Conservation (phyloP, 1,140 invertebrate genomes). For the Popillia japonica region DNA sequence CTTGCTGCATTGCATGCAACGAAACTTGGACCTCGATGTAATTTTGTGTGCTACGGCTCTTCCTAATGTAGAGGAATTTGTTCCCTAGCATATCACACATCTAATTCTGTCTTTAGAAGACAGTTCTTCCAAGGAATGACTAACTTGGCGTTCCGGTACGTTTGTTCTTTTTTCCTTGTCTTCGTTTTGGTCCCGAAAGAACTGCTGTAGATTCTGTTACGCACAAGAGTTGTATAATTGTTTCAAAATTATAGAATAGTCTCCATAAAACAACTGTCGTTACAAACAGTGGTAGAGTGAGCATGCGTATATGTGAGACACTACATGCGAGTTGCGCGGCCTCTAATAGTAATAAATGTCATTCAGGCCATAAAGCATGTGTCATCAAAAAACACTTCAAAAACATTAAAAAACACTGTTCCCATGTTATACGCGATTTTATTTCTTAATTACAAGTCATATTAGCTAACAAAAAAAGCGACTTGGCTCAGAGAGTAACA, state of each 20-base stretch:
- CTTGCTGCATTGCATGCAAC: constrained; percentile 25
- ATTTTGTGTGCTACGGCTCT: constrained; percentile 13
- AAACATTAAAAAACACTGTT: too few relatives aligned
- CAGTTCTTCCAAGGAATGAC: neutral
- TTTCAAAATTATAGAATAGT: too few relatives aligned
- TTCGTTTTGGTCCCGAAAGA: too few relatives aligned
- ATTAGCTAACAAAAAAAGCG: too few relatives aligned
- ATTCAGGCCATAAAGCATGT: neutral
- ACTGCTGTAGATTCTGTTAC: too few relatives aligned
- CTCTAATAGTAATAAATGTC: neutral
- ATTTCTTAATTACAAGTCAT: too few relatives aligned
- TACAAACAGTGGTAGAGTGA: neutral
- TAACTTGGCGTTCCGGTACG: neutral
- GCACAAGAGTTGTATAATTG: too few relatives aligned
- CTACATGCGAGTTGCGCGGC: neutral
- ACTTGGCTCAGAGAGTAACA: too few relatives aligned
- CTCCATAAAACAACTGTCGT: too few relatives aligned
- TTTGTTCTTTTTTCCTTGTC: neutral
- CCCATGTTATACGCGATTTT: too few relatives aligned
- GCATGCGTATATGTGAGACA: neutral
- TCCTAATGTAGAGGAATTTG: constrained; percentile 17
- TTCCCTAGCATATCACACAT: neutral
- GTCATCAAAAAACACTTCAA: too few relatives aligned
- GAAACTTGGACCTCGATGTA: constrained; percentile 1
- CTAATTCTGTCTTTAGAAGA: neutral